Evolutionary conservation across 2,888 invertebrate genomes (phyloP).

Genomic region (Miltochrista miniata): DNA sequence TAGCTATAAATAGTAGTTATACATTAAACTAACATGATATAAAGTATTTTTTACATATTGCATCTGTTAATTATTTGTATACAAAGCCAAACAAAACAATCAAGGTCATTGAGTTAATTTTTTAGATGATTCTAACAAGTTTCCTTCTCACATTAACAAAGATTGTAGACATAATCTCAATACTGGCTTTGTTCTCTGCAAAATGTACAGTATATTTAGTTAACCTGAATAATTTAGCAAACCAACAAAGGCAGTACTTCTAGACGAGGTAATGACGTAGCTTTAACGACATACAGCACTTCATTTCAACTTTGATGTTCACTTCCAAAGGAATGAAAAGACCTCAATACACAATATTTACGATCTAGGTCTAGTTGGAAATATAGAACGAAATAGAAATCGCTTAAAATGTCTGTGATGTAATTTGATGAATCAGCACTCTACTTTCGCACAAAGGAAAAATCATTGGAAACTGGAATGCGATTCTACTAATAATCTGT

Average conservation of each 20-base stretch:
- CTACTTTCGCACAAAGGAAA: slow-evolving; percentile 37
- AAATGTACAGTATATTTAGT: slow-evolving; percentile 38
- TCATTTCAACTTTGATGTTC: slow-evolving; percentile 9
- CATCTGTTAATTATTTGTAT: slow-evolving; percentile 2
- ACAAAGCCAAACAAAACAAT: slow-evolving; percentile 23
- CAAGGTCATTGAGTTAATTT: slow-evolving; percentile 40
- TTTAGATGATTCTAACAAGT: slow-evolving; percentile 5
- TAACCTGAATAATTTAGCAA: slow-evolving; percentile 53
- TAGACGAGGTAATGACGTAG: slow-evolving; percentile 43
- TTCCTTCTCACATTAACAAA: not conserved
- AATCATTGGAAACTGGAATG: slow-evolving; percentile 12
- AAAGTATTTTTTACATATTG: not conserved
- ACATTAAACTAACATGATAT: not conserved
- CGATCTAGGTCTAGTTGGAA: slow-evolving; percentile 21
- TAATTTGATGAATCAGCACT: slow-evolving; percentile 78
- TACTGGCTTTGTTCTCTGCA: slow-evolving; percentile 21
- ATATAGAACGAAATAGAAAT: slow-evolving; percentile 70
- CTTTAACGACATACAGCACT: slow-evolving; percentile 36
- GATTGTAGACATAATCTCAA: not conserved
- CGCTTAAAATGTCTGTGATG: slow-evolving; percentile 73
- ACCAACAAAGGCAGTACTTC: slow-evolving; percentile 35
- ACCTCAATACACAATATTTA: slow-evolving; percentile 8
- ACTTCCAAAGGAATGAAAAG: slow-evolving; percentile 24
- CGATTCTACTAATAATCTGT: slow-evolving; percentile 9
- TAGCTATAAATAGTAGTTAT: not conserved